These are phyloP conservation scores for Coremacera marginata DNA, from an alignment of 2,888 invertebrate genomes.

Conservation along the genomic window DNA sequence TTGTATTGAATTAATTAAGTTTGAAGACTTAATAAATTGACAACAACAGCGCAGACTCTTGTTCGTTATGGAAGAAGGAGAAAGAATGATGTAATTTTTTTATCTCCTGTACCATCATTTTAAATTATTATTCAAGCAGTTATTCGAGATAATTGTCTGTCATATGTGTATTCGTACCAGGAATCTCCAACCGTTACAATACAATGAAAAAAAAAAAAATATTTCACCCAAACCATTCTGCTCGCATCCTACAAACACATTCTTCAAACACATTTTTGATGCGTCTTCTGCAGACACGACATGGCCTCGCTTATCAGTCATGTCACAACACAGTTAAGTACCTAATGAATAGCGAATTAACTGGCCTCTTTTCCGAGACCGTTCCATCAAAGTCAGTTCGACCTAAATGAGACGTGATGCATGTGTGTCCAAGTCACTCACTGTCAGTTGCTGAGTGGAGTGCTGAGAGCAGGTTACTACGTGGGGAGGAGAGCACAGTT, in stretches of 20 bases:
- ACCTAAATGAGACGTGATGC: conserved; percentile 46
- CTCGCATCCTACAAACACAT: neutral
- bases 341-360: conserved; percentile 64
- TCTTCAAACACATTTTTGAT: neutral
- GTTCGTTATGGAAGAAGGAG: neutral
- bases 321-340: conserved; percentile 63
- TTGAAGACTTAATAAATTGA: neutral
- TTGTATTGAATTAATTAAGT: conserved; percentile 42
- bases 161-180: too few species aligned
- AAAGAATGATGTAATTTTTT: neutral
- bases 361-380: conserved; percentile 47
- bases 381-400: conserved; percentile 55
- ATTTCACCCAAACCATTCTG: neutral
- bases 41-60: neutral
- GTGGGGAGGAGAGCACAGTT: neutral
- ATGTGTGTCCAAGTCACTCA: conserved; percentile 2
- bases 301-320: conserved; percentile 40
- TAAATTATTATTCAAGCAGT: neutral
- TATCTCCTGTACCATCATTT: neutral
- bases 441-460: neutral
- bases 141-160: too few species aligned
- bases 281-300: conserved; percentile 1
- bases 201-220: too few species aligned
- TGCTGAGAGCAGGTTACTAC: neutral
- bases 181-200: too few species aligned